phyloP scores from a whole-genome alignment of 2,113 vertebrate genomes.

The Apteryx owenii region DNA sequence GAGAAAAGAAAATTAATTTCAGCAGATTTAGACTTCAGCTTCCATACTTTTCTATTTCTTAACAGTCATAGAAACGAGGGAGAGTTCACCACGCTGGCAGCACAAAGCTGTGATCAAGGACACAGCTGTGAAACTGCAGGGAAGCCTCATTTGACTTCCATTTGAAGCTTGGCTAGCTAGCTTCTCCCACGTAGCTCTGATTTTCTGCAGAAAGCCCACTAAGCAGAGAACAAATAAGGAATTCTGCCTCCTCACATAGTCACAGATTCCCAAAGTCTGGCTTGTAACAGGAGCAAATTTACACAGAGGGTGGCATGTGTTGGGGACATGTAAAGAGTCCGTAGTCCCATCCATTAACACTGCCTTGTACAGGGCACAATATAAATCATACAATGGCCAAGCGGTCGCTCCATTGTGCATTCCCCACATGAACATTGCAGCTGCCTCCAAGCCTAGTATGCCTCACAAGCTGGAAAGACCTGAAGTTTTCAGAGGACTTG shows the following conservation, averaged over 20 bases:
- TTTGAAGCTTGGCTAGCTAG: conserved; percentile 61
- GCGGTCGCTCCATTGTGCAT: background rate
- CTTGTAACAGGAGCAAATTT: conserved; percentile 3
- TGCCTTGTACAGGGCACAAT: rapidly evolving
- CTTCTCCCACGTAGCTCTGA: conserved; percentile 37
- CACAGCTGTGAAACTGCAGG: conserved; percentile 58
- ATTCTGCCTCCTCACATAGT: conserved; percentile 15
- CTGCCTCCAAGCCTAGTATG: background rate
- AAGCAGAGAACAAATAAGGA: conserved; percentile 45
- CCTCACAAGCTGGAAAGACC: background rate
- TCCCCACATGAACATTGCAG: background rate
- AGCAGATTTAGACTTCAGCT: background rate
- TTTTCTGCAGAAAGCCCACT: conserved; percentile 50
- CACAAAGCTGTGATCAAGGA: background rate
- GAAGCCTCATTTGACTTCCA: conserved; percentile 58
- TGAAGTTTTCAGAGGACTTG: background rate
- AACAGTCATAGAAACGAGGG: conserved; percentile 15
- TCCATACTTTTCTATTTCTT: background rate
- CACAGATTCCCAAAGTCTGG: background rate
- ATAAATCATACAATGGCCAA: background rate
- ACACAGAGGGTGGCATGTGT: background rate
- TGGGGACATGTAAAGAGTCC: background rate
- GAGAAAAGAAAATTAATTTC: conserved; percentile 7
- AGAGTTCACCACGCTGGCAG: conserved; percentile 19
- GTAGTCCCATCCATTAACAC: background rate